phyloP scores from a whole-genome alignment of 2,888 invertebrate species.

The Hirudinaria manillensis region DNA sequence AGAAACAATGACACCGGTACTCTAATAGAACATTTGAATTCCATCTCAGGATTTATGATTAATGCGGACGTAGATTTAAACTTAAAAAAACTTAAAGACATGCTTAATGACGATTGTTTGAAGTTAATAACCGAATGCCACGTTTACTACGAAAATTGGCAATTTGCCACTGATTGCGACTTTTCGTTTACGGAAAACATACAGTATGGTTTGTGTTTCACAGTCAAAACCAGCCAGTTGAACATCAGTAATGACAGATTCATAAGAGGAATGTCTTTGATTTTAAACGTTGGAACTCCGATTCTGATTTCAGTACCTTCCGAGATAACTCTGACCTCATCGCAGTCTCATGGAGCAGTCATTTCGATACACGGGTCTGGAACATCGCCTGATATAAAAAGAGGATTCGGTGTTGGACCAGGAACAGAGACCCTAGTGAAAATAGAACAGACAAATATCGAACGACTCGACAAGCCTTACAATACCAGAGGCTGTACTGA shows the following conservation, averaged over 20 bases:
- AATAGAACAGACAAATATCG: neutral
- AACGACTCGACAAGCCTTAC: constrained; percentile 18
- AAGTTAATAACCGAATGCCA: neutral
- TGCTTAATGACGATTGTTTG: neutral
- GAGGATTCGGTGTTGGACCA: constrained; percentile 22
- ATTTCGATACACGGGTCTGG: constrained; percentile 18
- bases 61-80: too few species aligned
- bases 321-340: neutral
- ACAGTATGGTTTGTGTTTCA: constrained; percentile 8
- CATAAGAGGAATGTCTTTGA: constrained; percentile 22
- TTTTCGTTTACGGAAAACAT: neutral
- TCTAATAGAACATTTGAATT: neutral
- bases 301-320: neutral
- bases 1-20: neutral
- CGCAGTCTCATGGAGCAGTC: neutral
- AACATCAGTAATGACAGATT: neutral
- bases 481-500: constrained; percentile 9
- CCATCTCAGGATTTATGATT: neutral
- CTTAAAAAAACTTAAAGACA: neutral
- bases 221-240: constrained; percentile 9
- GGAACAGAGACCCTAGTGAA: constrained; percentile 19
- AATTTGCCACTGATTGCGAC: neutral
- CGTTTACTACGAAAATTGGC: neutral
- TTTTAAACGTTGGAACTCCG: constrained; percentile 21
- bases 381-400: constrained; percentile 12